Base-by-base conservation (phyloP, 2,888 invertebrate species). In the Tyria jacobaeae region DNA sequence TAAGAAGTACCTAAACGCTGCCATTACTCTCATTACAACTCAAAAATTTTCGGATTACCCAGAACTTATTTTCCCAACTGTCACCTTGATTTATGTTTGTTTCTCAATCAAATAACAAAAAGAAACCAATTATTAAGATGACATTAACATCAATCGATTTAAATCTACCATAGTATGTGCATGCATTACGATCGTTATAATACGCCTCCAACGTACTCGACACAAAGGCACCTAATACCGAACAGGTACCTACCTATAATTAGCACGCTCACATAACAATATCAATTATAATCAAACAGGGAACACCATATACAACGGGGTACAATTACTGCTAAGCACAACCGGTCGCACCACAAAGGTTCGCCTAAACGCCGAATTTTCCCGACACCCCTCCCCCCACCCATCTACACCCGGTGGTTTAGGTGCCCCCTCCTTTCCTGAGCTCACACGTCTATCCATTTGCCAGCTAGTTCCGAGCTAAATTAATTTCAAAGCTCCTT, bases 401-500 rank as follows among this genome's bases (percentile, higher is more conserved):
- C 71, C 75, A 73, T 73, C 82, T 78, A 78, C 60, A 27, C 47
- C 62, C 70, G 68, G 71, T 70, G 75, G 63, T 59, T 64, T 60
- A 60, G 63, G 59, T 76, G 73, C 84, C 72, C 84, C 84, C 90
- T 84, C 77, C 68, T 57, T 74, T 75, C 73, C 82, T 81, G 81
- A 84, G 88, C 92, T 91, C 93, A 93, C 93, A 93, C 94, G 94
- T 94, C 94, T 94, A 94, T 94, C 94, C 94, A 94, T 94, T 94
- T 94, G 93, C 94, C 91, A 93, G 94, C 94, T 94, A 94, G 94
- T 94, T 94, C 94, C 92, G 90, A 91, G 93, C 94, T 94, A 94
- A 94, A 94, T 94, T 94, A 94, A 94, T 94, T 94, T 94, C 93
- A 91, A 94, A 94, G 94, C 94, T 93, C 93, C 94, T 94, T 94